These are phyloP conservation scores for Cyphomyrmex costatus DNA, from an alignment of 1,140 invertebrate genomes.

Conservation along the genomic window DNA sequence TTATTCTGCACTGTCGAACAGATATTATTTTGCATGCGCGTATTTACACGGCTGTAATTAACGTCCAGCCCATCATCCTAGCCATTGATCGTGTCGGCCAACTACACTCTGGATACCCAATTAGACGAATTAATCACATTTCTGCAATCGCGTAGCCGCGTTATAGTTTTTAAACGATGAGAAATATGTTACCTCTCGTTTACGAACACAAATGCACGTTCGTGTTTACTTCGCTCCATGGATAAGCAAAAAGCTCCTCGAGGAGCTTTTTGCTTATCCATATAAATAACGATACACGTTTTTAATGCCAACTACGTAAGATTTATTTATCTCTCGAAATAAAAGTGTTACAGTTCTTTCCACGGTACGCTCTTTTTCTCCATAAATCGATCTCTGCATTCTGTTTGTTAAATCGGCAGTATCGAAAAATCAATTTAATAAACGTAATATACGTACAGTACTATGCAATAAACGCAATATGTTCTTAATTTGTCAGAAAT, in stretches of 20 bases:
- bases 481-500: neutral
- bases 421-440: constrained; percentile 13
- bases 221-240: neutral
- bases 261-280: neutral
- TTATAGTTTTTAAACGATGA: neutral
- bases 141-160: neutral
- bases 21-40: constrained; percentile 33
- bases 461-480: neutral
- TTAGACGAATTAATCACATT: constrained; percentile 60
- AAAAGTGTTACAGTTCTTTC: constrained; percentile 37
- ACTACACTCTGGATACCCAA: constrained; percentile 31
- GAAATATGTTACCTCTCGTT: neutral
- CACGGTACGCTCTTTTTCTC: neutral
- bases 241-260: constrained; percentile 1
- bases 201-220: neutral
- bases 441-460: neutral
- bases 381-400: constrained; percentile 40
- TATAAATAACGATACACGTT: constrained; percentile 26
- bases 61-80: constrained; percentile 35
- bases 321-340: constrained; percentile 40
- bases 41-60: constrained; percentile 59
- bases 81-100: constrained; percentile 29
- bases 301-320: constrained; percentile 34
- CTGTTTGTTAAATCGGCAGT: neutral
- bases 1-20: constrained; percentile 31